Evolutionary conservation across 2,113 vertebrate species (phyloP).

Genomic region (Cochlearius cochlearius): DNA sequence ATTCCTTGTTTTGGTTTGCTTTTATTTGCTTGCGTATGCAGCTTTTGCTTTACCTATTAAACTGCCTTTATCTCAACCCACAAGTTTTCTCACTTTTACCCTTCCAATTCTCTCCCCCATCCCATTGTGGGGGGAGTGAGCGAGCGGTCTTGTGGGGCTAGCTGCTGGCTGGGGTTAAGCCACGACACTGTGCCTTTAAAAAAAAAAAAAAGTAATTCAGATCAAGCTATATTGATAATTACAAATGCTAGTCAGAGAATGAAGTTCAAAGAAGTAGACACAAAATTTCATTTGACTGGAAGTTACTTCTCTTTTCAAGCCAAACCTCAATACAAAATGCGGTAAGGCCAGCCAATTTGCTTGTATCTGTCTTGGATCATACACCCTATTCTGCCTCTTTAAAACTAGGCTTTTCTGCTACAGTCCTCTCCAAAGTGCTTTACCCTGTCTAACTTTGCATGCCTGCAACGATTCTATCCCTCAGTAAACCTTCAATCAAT

Average conservation of each 20-base stretch:
- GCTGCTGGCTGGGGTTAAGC: too few species aligned
- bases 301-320: not conserved
- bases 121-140: too few species aligned
- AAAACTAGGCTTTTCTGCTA: not conserved
- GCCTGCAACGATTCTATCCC: not conserved
- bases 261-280: not conserved
- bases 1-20: too few species aligned
- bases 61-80: too few species aligned
- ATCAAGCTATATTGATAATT: not conserved
- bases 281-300: not conserved
- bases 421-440: not conserved
- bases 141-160: too few species aligned
- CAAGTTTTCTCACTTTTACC: too few species aligned
- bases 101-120: too few species aligned
- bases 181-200: not conserved
- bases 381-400: not conserved
- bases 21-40: too few species aligned
- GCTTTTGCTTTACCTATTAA: too few species aligned
- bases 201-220: not conserved
- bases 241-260: not conserved
- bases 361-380: not conserved
- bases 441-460: not conserved
- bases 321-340: not conserved
- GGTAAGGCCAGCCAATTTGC: not conserved
- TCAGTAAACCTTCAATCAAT: not conserved